A percentile compares a stretch with the other conserved stretches of the same genome.
phyloP scores from a whole-genome alignment of 2,113 vertebrate genomes.

The Aegotheles bennettii region DNA sequence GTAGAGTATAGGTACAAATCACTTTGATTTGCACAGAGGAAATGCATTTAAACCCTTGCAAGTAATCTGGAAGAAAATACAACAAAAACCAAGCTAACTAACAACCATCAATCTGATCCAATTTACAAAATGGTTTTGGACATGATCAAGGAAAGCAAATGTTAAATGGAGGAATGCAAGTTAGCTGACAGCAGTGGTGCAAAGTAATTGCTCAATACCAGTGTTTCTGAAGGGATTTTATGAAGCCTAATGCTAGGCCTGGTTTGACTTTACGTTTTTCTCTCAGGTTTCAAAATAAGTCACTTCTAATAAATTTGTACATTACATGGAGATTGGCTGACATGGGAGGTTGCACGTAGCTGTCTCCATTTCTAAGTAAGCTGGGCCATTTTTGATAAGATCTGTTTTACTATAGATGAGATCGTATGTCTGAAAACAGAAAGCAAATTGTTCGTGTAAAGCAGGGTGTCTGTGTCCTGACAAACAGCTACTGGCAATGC shows the following conservation, averaged over 20 bases:
- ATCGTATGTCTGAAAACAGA: neutral
- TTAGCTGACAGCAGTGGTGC: neutral
- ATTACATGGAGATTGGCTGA: neutral
- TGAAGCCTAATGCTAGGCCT: neutral
- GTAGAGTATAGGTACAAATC: neutral
- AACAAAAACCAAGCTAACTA: rapidly evolving
- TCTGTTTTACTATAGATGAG: neutral
- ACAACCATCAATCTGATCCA: neutral
- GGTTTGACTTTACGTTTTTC: neutral
- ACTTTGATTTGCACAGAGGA: neutral
- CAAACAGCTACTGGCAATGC: neutral
- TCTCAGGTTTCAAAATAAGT: neutral
- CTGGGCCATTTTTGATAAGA: neutral
- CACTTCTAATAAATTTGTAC: neutral
- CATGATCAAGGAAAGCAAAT: neutral
- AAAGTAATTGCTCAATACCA: neutral
- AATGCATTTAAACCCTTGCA: neutral
- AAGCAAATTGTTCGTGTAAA: neutral
- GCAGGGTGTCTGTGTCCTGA: neutral
- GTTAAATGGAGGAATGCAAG: neutral
- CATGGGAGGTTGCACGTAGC: neutral
- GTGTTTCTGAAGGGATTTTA: neutral
- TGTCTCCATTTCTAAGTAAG: neutral
- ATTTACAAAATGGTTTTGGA: neutral
- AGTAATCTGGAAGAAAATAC: neutral